Evolutionary conservation across 2,797 vertebrate genomes (phyloP).

Genomic region (Psittacula echo): DNA sequence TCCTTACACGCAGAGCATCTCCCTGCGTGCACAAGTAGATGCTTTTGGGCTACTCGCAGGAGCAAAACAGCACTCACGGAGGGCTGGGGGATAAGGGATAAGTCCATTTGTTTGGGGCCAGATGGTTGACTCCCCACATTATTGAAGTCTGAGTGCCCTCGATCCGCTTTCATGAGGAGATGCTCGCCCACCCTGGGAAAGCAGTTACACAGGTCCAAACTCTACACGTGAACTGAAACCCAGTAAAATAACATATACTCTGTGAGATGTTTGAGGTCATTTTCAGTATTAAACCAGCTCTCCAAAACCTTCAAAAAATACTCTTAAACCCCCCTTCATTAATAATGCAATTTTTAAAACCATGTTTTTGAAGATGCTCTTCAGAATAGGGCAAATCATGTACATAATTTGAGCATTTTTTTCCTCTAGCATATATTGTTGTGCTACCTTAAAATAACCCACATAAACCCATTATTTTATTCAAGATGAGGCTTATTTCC

Average conservation of each 20-base stretch:
- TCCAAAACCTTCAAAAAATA: neutral
- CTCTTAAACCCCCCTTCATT: neutral
- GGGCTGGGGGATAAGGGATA: neutral
- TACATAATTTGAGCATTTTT: constrained; percentile 14
- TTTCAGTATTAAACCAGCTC: neutral
- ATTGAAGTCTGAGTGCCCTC: constrained; percentile 64
- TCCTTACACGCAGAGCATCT: rapidly evolving
- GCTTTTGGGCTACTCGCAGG: neutral
- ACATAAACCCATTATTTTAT: constrained; percentile 46
- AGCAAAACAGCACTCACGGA: neutral
- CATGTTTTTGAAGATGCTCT: constrained; percentile 22
- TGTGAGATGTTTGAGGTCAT: neutral
- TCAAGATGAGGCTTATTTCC: constrained; percentile 31
- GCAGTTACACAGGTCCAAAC: neutral
- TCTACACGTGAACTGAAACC: neutral
- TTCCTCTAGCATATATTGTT: neutral
- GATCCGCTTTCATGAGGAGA: neutral
- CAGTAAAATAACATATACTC: neutral
- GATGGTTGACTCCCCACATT: constrained; percentile 59
- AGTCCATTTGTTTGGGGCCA: constrained; percentile 31
- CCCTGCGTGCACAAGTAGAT: rapidly evolving
- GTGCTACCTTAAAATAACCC: constrained; percentile 53
- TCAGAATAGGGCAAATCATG: constrained; percentile 23
- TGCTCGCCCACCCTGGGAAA: neutral
- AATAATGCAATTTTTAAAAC: neutral